Evolutionary conservation across 2,888 invertebrate species (phyloP), one percentile per base, ranked within the genome.

Genomic region (Ennomos fuscantarius): DNA sequence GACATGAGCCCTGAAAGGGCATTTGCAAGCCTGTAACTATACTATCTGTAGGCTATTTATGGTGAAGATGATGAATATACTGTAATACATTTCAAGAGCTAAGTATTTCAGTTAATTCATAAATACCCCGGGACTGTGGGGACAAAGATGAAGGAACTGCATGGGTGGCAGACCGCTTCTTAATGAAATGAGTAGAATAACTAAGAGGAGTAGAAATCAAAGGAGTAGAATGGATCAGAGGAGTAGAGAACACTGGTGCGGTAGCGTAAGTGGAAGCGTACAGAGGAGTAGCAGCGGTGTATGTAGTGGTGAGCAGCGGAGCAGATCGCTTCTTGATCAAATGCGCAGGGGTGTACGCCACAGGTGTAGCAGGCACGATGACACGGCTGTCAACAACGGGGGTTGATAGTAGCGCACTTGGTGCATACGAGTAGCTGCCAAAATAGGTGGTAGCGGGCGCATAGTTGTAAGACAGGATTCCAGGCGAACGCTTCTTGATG

Each of bases 151-250:
- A 63, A 12, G 84, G 81, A 9, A 81, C 76, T 10, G 79, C 46
- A 66, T 77, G 76, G 5, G 82, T 53, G 47, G 74, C 78, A 8
- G 84, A 84, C 3, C 83, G 76, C 64, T 87, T 84, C 74, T 87
- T 86, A 54, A 86, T 86, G 12, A 80, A 73, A 55, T 86, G 84
- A 8, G 79, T 58, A 8, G 66, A 24, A 58, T 73, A 69, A 12
- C 70, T 65, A 12, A 82, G 60, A 39, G 86, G 81, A 35, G 81
- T 72, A 34, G 81, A 58, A 45, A 76, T 61, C 37, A 84, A 60
- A 48, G 83, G 79, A 35, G 81, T 63, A 12, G 82, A 78, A 44
- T 78, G 62, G 40, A 78, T 73, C 40, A 78, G 52, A 42, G 78
- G 77, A 65, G 86, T 55, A 66, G 87, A 66, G 44, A 82, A 58